Percentiles rank a stretch among this genome's conserved stretches.
phyloP scores from a whole-genome alignment of 35 echinoderm and acorn worm species.

The Patiria miniata region DNA sequence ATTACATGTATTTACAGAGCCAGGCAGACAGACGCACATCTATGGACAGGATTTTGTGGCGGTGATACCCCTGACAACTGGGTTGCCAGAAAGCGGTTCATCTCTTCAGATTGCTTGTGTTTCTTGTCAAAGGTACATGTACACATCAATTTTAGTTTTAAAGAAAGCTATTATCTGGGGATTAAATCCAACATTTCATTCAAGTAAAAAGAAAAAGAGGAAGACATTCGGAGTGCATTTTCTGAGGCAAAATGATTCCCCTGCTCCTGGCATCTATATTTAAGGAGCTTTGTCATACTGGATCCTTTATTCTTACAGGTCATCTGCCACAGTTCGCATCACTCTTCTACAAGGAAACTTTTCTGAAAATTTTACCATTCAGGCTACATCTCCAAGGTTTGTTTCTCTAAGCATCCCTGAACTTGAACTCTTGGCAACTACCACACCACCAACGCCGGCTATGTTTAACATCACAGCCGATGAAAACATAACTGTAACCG shows the following conservation, averaged over 20 bases:
- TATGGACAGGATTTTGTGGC: background rate
- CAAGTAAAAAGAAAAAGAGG: too few relatives aligned
- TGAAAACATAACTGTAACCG: background rate
- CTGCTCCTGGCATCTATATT: background rate
- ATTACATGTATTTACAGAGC: background rate
- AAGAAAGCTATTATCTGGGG: too few relatives aligned
- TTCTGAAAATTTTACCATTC: background rate
- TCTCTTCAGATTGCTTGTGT: constrained; percentile 1
- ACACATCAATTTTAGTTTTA: too few relatives aligned
- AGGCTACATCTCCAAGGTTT: background rate
- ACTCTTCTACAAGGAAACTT: background rate
- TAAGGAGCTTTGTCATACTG: background rate
- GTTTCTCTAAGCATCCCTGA: background rate
- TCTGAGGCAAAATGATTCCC: too few relatives aligned
- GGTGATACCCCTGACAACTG: background rate
- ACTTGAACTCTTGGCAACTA: background rate
- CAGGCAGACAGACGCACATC: background rate
- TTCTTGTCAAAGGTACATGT: background rate
- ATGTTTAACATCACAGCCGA: background rate
- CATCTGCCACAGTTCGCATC: background rate
- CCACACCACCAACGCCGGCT: background rate
- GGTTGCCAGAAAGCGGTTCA: background rate
- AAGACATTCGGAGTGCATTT: too few relatives aligned
- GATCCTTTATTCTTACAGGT: background rate
- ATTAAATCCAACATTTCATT: too few relatives aligned